Evolutionary conservation across 2,797 vertebrate species (phyloP).

Genomic region (Sebastes dallii): DNA sequence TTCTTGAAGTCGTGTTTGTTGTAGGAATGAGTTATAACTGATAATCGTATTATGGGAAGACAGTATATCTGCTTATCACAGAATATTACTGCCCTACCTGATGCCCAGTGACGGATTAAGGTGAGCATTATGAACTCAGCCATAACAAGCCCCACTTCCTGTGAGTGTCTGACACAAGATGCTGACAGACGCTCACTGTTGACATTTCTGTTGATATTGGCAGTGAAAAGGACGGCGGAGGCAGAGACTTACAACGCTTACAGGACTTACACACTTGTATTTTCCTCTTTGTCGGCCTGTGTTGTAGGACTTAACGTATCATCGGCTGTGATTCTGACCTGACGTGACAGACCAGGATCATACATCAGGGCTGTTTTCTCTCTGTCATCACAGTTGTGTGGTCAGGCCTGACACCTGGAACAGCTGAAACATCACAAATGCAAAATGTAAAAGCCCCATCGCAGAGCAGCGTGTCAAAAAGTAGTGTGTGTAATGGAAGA

Average conservation of each 20-base stretch:
- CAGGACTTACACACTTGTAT: conserved; percentile 46
- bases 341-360: conserved; percentile 55
- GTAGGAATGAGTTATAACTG: conserved; percentile 56
- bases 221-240: conserved; percentile 60
- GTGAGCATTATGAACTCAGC: conserved; percentile 63
- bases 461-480: conserved; percentile 63
- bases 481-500: conserved; percentile 73
- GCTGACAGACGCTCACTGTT: conserved; percentile 68
- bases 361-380: conserved; percentile 53
- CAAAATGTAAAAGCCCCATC: conserved; percentile 69
- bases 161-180: conserved; percentile 73
- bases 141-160: conserved; percentile 58
- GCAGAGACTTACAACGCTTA: conserved; percentile 55
- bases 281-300: conserved; percentile 55
- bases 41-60: conserved; percentile 59
- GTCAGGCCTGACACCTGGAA: conserved; percentile 61
- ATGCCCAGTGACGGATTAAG: conserved; percentile 62
- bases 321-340: conserved; percentile 57
- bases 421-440: conserved; percentile 77
- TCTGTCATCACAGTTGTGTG: conserved; percentile 48
- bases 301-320: conserved; percentile 64
- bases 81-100: conserved; percentile 50
- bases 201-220: conserved; percentile 82
- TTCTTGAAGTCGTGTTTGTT: conserved; percentile 63
- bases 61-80: conserved; percentile 55